These are phyloP conservation scores for Lasioglossum pauxillum DNA, from an alignment of 2,888 invertebrate genomes.

Conservation along the genomic window DNA sequence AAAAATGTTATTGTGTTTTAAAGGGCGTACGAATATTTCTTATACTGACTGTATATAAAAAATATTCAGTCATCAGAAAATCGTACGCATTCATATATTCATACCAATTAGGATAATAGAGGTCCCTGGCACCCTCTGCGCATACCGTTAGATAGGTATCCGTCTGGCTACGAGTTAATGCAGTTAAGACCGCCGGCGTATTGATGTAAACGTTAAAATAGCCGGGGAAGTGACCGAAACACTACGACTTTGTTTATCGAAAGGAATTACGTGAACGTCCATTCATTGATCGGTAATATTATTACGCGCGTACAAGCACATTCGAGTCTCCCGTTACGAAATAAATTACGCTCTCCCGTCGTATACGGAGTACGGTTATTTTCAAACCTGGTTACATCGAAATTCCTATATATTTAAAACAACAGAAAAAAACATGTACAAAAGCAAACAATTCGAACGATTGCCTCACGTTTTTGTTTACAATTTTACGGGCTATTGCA, in stretches of 20 bases:
- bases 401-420: neutral
- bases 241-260: constrained; percentile 49
- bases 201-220: constrained; percentile 30
- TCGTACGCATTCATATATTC: neutral
- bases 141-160: constrained; percentile 1
- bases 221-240: constrained; percentile 33
- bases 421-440: neutral
- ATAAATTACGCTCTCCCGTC: constrained; percentile 40
- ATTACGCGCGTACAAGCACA: constrained; percentile 37
- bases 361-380: constrained; percentile 33
- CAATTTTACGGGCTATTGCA: neutral
- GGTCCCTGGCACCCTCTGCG: neutral
- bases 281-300: constrained; percentile 58
- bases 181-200: constrained; percentile 17
- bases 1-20: too few species aligned
- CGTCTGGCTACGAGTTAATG: constrained; percentile 19
- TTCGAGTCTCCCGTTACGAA: constrained; percentile 44
- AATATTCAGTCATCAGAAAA: neutral
- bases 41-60: neutral
- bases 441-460: constrained; percentile 15
- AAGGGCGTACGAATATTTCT: too few species aligned
- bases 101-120: neutral
- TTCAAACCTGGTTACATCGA: constrained; percentile 17
- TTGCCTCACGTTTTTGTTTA: constrained; percentile 9
- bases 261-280: constrained; percentile 53